A percentile compares a stretch with the other conserved stretches of the same genome.
Evolutionary conservation across 2,888 invertebrate genomes (phyloP).

Genomic region (Sinodicranocentrus sp.): DNA sequence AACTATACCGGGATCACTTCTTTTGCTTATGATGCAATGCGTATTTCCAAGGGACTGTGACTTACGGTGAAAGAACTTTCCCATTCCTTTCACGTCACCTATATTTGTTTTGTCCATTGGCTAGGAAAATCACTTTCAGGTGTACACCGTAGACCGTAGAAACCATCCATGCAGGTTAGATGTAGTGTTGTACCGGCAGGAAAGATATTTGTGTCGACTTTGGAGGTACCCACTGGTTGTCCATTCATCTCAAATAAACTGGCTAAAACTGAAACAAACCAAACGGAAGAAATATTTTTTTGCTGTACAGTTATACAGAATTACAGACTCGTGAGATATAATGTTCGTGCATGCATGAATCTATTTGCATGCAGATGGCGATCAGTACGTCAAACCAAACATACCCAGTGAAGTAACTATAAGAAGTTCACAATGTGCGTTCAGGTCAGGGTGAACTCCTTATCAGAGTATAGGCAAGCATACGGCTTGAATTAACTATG

Average conservation of each 20-base stretch:
- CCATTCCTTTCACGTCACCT: constrained; percentile 29
- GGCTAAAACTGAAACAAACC: neutral
- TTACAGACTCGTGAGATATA: too few species aligned
- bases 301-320: neutral
- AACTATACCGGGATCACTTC: neutral
- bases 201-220: too few species aligned
- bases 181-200: too few species aligned
- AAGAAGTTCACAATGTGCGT: neutral
- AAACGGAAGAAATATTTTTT: neutral
- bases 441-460: neutral
- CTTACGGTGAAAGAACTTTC: constrained; percentile 10
- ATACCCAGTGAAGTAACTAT: neutral
- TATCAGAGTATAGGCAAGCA: neutral
- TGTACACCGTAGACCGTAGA: too few species aligned
- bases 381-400: constrained; percentile 13
- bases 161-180: too few species aligned
- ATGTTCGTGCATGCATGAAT: constrained; percentile 34
- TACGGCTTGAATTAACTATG: neutral
- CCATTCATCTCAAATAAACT: neutral
- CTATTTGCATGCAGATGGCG: constrained; percentile 37
- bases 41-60: neutral
- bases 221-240: too few species aligned
- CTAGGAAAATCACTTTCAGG: constrained; percentile 11
- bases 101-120: constrained; percentile 21
- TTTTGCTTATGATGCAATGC: neutral